Conservation (phyloP, 2,888 invertebrate species). For the Brachyptera risi region DNA sequence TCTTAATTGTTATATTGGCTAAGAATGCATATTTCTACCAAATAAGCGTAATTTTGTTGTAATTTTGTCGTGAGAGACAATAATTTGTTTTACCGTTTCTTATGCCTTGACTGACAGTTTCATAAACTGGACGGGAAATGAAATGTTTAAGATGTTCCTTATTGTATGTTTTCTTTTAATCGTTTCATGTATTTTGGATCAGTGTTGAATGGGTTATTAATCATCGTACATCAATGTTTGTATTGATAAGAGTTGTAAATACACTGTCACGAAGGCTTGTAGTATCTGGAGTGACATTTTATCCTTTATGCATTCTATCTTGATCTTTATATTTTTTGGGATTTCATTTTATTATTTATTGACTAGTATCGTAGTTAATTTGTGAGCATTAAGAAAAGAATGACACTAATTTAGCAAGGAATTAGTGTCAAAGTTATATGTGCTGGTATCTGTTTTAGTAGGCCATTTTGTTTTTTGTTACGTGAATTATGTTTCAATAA, state of each 20-base stretch:
- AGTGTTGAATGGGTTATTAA: too few species aligned
- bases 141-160: slow-evolving; percentile 17
- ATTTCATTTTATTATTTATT: not conserved
- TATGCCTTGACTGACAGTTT: slow-evolving; percentile 21
- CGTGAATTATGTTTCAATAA: not conserved
- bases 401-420: too few species aligned
- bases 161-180: slow-evolving; percentile 14
- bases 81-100: slow-evolving; percentile 20
- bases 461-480: not conserved
- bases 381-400: too few species aligned
- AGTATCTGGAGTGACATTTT: too few species aligned
- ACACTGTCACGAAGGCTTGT: too few species aligned
- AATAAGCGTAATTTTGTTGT: not conserved
- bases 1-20: not conserved
- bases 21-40: not conserved
- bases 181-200: too few species aligned
- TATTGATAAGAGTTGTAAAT: too few species aligned
- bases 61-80: slow-evolving; percentile 22
- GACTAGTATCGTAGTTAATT: not conserved
- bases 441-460: not conserved
- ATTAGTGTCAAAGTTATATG: too few species aligned
- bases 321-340: not conserved
- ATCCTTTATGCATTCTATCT: too few species aligned
- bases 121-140: slow-evolving; percentile 5
- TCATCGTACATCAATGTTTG: too few species aligned